Evolutionary conservation across 2,888 invertebrate species (phyloP).

Genomic region (Thera britannica): DNA sequence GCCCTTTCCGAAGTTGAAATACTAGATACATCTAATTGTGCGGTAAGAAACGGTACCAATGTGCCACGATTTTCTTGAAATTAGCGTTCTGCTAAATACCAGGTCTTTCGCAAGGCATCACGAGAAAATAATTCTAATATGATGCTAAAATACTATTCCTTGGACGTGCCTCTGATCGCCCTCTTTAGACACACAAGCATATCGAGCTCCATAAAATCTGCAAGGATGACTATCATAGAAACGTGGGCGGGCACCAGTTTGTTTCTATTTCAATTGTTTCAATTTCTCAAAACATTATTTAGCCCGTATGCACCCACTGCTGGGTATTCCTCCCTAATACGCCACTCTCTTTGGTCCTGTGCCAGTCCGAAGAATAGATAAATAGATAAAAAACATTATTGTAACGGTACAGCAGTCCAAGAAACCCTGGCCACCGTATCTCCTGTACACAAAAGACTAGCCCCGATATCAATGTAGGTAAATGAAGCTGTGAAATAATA

Average conservation of each 20-base stretch:
- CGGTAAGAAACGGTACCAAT: constrained; percentile 83
- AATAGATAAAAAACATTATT: not conserved
- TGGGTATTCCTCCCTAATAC: too few relatives aligned
- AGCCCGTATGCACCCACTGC: too few relatives aligned
- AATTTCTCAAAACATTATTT: too few relatives aligned
- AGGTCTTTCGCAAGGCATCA: not conserved
- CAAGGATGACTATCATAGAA: too few relatives aligned
- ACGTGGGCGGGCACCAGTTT: too few relatives aligned
- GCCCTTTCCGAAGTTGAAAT: constrained; percentile 92
- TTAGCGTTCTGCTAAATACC: not conserved
- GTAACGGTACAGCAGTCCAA: not conserved
- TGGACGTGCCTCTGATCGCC: not conserved
- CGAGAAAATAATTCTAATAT: not conserved
- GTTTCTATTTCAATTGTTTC: too few relatives aligned
- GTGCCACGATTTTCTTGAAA: constrained; percentile 1
- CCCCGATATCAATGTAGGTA: constrained; percentile 46
- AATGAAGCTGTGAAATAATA: constrained; percentile 61
- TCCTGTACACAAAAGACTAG: constrained; percentile 36
- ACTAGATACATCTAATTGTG: constrained; percentile 91
- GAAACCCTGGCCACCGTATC: constrained; percentile 22
- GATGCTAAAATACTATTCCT: not conserved
- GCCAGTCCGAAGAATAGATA: too few relatives aligned
- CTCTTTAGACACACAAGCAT: too few relatives aligned
- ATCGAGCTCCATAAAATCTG: too few relatives aligned
- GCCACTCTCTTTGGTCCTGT: too few relatives aligned